phyloP scores from a whole-genome alignment of 1,140 invertebrate species.

The Acromyrmex heyeri region DNA sequence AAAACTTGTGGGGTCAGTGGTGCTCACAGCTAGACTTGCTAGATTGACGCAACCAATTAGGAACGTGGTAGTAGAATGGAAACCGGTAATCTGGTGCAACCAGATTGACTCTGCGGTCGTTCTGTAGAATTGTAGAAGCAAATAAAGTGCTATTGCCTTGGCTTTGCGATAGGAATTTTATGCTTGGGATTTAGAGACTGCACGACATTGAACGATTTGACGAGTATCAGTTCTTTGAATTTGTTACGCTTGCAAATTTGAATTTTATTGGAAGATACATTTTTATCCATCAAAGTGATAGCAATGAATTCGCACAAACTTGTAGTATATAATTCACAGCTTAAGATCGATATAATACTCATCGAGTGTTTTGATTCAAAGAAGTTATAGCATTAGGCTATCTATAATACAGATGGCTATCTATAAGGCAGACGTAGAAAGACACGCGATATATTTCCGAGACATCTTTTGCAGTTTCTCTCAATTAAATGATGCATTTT shows the following conservation, averaged over 20 bases:
- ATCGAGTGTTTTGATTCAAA: background rate
- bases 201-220: background rate
- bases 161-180: background rate
- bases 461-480: background rate
- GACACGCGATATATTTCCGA: background rate
- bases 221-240: background rate
- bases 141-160: background rate
- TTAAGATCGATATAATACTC: background rate
- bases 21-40: conserved; percentile 40
- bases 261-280: background rate
- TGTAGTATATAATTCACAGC: background rate
- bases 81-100: background rate
- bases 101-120: background rate
- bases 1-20: conserved; percentile 51
- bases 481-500: background rate
- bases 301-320: background rate
- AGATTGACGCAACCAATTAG: conserved; percentile 17
- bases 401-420: background rate
- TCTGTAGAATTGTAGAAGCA: background rate
- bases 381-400: background rate
- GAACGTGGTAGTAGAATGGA: background rate
- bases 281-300: background rate
- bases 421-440: background rate
- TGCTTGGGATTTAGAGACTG: background rate
- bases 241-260: background rate